Conservation (phyloP, 1,140 invertebrate genomes). For the Cepaea nemoralis region DNA sequence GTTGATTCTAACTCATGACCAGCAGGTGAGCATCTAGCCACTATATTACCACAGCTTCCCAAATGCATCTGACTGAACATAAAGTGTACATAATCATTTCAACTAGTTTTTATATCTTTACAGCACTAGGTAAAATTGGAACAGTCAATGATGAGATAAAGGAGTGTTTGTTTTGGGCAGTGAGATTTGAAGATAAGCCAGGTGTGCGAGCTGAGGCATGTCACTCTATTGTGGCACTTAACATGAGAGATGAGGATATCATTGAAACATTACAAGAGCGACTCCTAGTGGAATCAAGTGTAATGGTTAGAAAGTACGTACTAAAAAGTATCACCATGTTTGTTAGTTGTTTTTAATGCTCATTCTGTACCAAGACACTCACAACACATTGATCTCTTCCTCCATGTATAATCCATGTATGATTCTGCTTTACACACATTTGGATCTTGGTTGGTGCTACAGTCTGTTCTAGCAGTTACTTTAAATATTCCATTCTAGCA, state of each 20-base stretch:
- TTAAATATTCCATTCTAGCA: too few species aligned
- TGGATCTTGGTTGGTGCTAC: too few species aligned
- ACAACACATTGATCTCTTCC: too few species aligned
- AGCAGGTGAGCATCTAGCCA: too few species aligned
- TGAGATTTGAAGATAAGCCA: conserved; percentile 68
- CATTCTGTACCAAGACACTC: neutral
- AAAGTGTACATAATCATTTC: too few species aligned
- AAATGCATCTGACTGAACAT: too few species aligned
- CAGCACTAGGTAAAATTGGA: conserved; percentile 69
- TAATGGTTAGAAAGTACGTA: conserved; percentile 67
- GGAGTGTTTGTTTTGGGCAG: conserved; percentile 68
- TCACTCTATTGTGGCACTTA: conserved; percentile 62
- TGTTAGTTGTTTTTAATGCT: neutral
- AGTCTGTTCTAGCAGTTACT: too few species aligned
- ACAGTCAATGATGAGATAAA: conserved; percentile 59
- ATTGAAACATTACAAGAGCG: conserved; percentile 68
- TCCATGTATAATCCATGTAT: too few species aligned
- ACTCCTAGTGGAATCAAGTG: conserved; percentile 67
- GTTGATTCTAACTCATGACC: too few species aligned
- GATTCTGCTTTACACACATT: too few species aligned
- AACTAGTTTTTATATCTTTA: conserved; percentile 42
- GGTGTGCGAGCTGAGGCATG: conserved; percentile 70
- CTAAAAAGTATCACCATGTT: neutral
- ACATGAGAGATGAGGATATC: conserved; percentile 63
- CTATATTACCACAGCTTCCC: too few species aligned